Evolutionary conservation across 2,888 invertebrate species (phyloP).

Genomic region (Imbricaverruca yamaguchii): DNA sequence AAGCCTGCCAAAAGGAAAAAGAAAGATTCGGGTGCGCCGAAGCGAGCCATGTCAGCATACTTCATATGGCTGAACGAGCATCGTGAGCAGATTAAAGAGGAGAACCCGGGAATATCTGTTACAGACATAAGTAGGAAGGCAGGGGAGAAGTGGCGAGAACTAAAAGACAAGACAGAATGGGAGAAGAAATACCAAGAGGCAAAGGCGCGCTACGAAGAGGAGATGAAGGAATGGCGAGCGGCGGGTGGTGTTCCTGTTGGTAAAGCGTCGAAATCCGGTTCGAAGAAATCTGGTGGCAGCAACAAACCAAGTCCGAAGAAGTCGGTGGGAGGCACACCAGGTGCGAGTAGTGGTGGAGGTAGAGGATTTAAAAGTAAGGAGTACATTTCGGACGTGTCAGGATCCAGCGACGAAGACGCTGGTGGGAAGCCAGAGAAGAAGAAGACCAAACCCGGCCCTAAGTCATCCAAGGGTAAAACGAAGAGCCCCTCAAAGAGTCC

Average conservation of each 20-base stretch:
- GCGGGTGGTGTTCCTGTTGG: slow-evolving; percentile 55
- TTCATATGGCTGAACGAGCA: slow-evolving; percentile 90
- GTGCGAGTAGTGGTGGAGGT: slow-evolving; percentile 33
- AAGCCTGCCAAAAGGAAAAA: slow-evolving; percentile 61
- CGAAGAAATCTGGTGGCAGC: slow-evolving; percentile 25
- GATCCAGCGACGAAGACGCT: slow-evolving; percentile 49
- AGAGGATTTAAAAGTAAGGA: slow-evolving; percentile 81
- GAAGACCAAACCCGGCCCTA: background rate
- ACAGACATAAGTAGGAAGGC: slow-evolving; percentile 90
- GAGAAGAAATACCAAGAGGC: slow-evolving; percentile 75
- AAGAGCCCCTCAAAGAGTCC: too few relatives aligned
- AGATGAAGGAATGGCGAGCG: slow-evolving; percentile 83
- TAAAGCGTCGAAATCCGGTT: slow-evolving; percentile 35
- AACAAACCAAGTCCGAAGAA: slow-evolving; percentile 38
- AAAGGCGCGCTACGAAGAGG: slow-evolving; percentile 75
- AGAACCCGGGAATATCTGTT: slow-evolving; percentile 83
- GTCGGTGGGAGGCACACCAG: slow-evolving; percentile 27
- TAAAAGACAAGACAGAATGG: slow-evolving; percentile 84
- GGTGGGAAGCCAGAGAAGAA: slow-evolving; percentile 15
- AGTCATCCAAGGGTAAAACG: too few relatives aligned
- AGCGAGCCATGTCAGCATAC: slow-evolving; percentile 80
- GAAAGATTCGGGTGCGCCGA: slow-evolving; percentile 81
- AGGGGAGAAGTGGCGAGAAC: slow-evolving; percentile 87
- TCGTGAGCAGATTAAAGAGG: slow-evolving; percentile 72
- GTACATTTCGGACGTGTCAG: slow-evolving; percentile 68